Evolutionary conservation across 1,140 invertebrate genomes (phyloP), one percentile per base, ranked within the genome.

Genomic region (Catajapyx aquilonaris): DNA sequence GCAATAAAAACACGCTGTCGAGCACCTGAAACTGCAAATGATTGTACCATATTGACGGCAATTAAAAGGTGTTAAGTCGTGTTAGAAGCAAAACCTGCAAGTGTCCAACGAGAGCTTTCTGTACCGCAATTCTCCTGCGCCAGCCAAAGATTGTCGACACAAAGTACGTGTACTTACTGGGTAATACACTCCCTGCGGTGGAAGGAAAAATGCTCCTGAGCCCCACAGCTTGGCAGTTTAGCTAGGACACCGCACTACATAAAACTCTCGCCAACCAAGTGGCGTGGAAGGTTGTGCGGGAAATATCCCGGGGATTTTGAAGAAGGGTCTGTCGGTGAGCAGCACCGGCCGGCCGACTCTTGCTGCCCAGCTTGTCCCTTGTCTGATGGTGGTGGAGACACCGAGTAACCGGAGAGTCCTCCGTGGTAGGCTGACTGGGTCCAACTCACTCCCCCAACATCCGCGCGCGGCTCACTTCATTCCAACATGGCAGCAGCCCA

Each of bases 201-300:
- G 76, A 72, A 85, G 75, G 65, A 83, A 81, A 68, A 80, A 84
- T 62, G 78, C 76, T 65, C 79, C 79, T 67, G 80, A 77, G 66
- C 79, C 78, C 80, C 80, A 85, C 79, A 85, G 79, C 71, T 83
- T 84, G 80, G 73, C 70, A 71, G 76, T 72, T 76, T 72, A 75
- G 69, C 67, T 39, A 37, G 32, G 23, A 15, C 36, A 42, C 33
- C 22, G 40, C 41, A 44, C 37, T 37, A 37, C 40, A 44, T 42
- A 44, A 37, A 44, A 41, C 42, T 45, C 38, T 42, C 48, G 48
- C 44, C 45, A 42, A 51, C 48, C 46, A 44, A 46, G 47, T 44
- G n/a, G n/a, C n/a, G 42, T 43, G 48, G 45, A 18, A 22, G 31
- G 25, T 23, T 31, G 21, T 38, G 39, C 42, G 40, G 40, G 33